Percentiles rank a stretch among this genome's conserved stretches.
Evolutionary conservation across 1,140 invertebrate genomes (phyloP).

Genomic region (Drosophila pallidifrons): DNA sequence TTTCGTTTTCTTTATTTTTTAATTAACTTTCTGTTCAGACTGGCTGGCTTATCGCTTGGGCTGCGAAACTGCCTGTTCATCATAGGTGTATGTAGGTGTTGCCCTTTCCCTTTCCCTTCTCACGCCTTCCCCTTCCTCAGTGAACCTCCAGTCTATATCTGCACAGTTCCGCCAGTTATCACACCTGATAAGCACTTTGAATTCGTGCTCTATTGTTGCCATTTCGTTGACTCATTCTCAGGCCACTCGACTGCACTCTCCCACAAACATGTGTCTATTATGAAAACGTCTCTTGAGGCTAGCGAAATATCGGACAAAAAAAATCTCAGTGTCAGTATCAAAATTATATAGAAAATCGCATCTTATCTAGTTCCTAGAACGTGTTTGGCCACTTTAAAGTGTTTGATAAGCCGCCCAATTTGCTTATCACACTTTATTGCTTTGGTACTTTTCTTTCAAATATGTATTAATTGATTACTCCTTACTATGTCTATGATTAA

Average conservation of each 20-base stretch:
- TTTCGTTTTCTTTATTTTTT: slow-evolving; percentile 22
- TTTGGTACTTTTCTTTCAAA: slow-evolving; percentile 6
- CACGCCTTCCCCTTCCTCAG: neutral
- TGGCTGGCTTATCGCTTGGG: slow-evolving; percentile 16
- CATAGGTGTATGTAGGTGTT: neutral
- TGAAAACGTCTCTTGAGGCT: neutral
- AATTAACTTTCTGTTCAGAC: slow-evolving; percentile 38
- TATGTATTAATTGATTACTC: slow-evolving; percentile 1
- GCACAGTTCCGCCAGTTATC: slow-evolving; percentile 8
- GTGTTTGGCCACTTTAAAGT: slow-evolving; percentile 18
- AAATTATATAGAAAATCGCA: slow-evolving; percentile 45
- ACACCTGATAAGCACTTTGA: slow-evolving; percentile 28
- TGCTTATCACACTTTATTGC: slow-evolving; percentile 4
- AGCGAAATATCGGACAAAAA: neutral
- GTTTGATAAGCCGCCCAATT: slow-evolving; percentile 24
- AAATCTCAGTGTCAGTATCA: slow-evolving; percentile 24
- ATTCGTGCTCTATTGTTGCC: slow-evolving; percentile 26
- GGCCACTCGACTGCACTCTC: neutral
- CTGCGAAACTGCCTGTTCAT: slow-evolving; percentile 1
- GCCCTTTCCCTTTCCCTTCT: neutral
- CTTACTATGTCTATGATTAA: neutral
- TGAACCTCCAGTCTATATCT: neutral
- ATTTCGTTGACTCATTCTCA: slow-evolving; percentile 32
- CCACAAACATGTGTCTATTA: slow-evolving; percentile 8
- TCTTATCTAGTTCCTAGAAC: slow-evolving; percentile 23